Evolutionary conservation across 2,797 vertebrate genomes (phyloP), one percentile per base, ranked within the genome.

Genomic region (Enteromius paludinosus): DNA sequence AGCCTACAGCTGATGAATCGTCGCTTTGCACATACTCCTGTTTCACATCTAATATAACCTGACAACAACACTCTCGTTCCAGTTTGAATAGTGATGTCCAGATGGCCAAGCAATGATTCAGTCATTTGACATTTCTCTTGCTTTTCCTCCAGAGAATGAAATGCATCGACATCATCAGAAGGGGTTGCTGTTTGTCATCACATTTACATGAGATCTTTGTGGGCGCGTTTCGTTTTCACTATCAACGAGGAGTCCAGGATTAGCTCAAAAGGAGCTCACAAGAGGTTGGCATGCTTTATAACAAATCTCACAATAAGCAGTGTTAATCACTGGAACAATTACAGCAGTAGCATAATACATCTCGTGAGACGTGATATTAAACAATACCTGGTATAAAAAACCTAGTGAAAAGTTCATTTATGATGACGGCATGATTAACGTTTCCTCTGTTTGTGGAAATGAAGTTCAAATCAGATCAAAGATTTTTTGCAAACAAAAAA

Each of bases 51-150:
- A 84, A 86, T 87, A 90, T 87, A 90, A 85, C 88, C 30, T 66
- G 90, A 92, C 90, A 91, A 92, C 87, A 88, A 88, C 91, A 89
- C 91, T 92, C 89, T 88, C 85, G 79, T 89, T 82, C 49, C 78
- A 89, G 88, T 92, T 88, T 90, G 89, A 89, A 91, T 94, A 92
- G 92, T 91, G 90, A 90, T 90, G 90, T 92, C 93, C 94, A 94
- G 93, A 95, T 95, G 93, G 94, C 87, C 61, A 72, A 71, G 79
- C 78, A 90, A 88, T 94, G 94, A 95, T 89, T 95, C 92, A 94
- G 89, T 89, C 64, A 85, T 89, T 83, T 95, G 93, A 94, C 93
- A 95, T 95, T 95, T 94, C 89, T 80, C 74, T 90, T 90, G 89
- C 91, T 89, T 93, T 92, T 93, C 92, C 83, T 87, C 84, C 65